Percentiles rank a stretch among this genome's conserved stretches.
These are phyloP conservation scores for Hipposideros larvatus DNA, from an alignment of 2,797 vertebrate genomes.

Conservation along the genomic window DNA sequence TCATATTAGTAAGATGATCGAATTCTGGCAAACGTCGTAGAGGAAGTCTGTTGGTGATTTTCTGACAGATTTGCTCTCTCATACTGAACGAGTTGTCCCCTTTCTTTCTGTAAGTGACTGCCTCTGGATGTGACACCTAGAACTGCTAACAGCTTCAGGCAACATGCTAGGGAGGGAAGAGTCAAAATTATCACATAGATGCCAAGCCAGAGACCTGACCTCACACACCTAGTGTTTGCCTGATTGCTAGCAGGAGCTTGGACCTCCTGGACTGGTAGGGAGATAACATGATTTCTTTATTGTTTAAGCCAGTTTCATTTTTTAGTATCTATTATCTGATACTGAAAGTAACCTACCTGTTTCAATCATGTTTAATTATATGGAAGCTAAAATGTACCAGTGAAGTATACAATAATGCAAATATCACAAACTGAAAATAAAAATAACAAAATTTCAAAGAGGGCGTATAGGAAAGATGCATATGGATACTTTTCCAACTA, in stretches of 20 bases:
- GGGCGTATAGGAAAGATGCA: neutral
- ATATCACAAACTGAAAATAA: neutral
- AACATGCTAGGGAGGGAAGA: neutral
- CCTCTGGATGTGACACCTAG: neutral
- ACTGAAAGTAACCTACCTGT: neutral
- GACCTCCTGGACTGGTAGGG: neutral
- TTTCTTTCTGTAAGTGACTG: neutral
- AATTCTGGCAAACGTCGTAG: neutral
- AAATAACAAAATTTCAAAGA: neutral
- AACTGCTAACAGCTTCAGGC: neutral
- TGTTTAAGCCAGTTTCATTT: neutral
- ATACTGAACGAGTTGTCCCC: neutral
- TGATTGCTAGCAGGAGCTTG: neutral
- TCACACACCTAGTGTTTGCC: neutral
- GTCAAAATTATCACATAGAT: neutral
- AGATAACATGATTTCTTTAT: neutral
- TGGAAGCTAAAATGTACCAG: neutral
- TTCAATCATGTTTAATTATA: neutral
- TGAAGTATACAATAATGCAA: neutral
- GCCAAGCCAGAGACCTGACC: neutral
- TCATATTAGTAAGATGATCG: conserved; percentile 33
- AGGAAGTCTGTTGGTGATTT: neutral
- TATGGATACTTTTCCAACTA: neutral
- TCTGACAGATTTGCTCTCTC: neutral
- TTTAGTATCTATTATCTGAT: neutral